Base-by-base conservation (phyloP, 2,113 vertebrate genomes). In the Anolis sagrei region DNA sequence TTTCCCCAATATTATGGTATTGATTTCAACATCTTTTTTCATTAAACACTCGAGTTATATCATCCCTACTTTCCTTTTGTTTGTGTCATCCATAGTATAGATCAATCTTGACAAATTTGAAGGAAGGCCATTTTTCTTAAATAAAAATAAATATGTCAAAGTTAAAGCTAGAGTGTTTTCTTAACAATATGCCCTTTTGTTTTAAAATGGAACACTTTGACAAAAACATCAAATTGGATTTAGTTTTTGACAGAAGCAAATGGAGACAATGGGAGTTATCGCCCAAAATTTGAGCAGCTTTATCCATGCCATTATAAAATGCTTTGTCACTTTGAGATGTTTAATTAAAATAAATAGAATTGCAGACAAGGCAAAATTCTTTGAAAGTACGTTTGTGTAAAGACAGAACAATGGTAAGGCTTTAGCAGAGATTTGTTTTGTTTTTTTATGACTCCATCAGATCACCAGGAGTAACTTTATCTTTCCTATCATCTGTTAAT, bases 311-410 rank as follows among this genome's bases (percentile, higher is more conserved):
- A 14, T 49, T 81, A 23, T 75, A 66, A 51, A 29, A 62, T 75
- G 77, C 82, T n/a, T 81, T 81, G n/a, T 36, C 39, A n/a, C 61
- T 81, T 81, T 66, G 69, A 74, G 64, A 39, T 34, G 44, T 51
- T 80, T 81, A 80, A 81, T 75, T 74, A 62, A 81, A 86, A 86
- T 34, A 64, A 86, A 74, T 44, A 86, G 77, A n/a, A 76, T 23
- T 27, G 39, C 58, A 75, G 69, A 81, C 58, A 81, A 51, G 78
- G 39, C 78, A 81, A 64, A 86, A 64, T 74, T 34, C 68, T 72
- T 72, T 77, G 23, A 36, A 27, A 39, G 83, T 68, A 58, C 58
- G 39, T 0, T 0, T 34, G 76, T 18, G n/a, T 68, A 76, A 85
- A 88, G 82, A 81, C 32, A 83, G 82, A 44, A 76, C 36, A 70